These are phyloP conservation scores for Entomyzon cyanotis DNA, from an alignment of 2,113 vertebrate genomes.

Conservation along the genomic window DNA sequence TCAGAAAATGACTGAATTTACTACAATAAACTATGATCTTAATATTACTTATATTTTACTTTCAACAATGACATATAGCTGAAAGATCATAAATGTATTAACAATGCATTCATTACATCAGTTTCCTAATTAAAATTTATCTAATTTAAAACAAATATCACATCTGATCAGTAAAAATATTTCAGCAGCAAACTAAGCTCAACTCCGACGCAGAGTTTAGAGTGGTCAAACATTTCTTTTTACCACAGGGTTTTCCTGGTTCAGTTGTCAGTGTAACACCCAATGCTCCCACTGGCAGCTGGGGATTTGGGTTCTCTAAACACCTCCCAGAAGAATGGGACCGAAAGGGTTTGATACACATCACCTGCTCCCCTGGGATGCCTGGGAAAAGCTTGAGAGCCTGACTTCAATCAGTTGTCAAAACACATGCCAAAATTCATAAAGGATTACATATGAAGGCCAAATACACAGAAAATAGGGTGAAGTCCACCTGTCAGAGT, in stretches of 20 bases:
- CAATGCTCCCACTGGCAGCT: not conserved
- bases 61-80: not conserved
- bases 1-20: not conserved
- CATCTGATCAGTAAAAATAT: not conserved
- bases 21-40: not conserved
- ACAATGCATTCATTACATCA: not conserved
- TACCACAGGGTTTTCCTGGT: not conserved
- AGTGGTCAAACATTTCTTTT: not conserved
- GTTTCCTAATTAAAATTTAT: not conserved
- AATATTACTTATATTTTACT: not conserved
- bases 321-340: not conserved
- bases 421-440: not conserved
- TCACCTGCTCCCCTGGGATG: not conserved
- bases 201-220: not conserved
- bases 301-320: not conserved
- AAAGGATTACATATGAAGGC: not conserved
- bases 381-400: not conserved
- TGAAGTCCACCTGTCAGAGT: not conserved
- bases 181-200: not conserved
- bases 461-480: not conserved
- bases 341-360: not conserved
- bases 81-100: not conserved
- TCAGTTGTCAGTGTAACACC: not conserved
- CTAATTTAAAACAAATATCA: not conserved
- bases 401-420: not conserved